These are phyloP conservation scores for Pygmarrhopalites habei DNA, from an alignment of 1,140 invertebrate genomes.

Conservation along the genomic window DNA sequence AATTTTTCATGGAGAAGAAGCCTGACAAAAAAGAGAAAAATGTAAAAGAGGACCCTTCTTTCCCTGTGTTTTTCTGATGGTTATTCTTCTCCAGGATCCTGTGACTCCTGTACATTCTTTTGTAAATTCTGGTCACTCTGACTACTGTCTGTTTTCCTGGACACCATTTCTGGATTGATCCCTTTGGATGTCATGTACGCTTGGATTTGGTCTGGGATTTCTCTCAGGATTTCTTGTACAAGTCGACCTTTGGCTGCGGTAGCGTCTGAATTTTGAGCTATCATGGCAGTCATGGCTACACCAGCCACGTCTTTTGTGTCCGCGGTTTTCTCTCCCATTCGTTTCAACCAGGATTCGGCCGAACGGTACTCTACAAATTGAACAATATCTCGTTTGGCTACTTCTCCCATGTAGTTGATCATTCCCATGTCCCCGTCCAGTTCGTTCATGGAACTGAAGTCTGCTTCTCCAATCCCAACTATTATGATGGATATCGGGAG, in stretches of 20 bases:
- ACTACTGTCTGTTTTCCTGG: no score
- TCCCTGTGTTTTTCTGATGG: no score
- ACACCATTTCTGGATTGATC: background rate
- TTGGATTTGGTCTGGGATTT: conserved; percentile 54
- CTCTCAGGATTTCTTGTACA: conserved; percentile 55
- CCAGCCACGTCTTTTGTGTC: background rate
- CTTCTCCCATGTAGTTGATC: conserved; percentile 45
- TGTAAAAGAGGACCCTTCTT: no score
- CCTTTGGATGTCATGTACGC: conserved; percentile 50
- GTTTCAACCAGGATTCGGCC: conserved; percentile 20
- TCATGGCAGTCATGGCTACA: background rate
- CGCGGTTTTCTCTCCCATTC: conserved; percentile 6
- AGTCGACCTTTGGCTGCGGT: conserved; percentile 37
- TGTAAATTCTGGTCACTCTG: no score
- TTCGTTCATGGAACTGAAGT: conserved; percentile 53
- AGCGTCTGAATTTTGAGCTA: background rate
- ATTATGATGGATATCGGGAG: conserved; percentile 51
- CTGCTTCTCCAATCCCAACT: conserved; percentile 52
- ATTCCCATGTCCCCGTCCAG: conserved; percentile 52
- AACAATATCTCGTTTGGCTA: conserved; percentile 42
- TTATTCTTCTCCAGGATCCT: no score
- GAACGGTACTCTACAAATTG: conserved; percentile 25
- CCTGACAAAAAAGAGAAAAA: no score
- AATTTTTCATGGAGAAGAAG: no score
- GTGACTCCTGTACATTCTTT: no score